phyloP scores from a whole-genome alignment of 2,113 vertebrate genomes.

The Marmota flaviventris region DNA sequence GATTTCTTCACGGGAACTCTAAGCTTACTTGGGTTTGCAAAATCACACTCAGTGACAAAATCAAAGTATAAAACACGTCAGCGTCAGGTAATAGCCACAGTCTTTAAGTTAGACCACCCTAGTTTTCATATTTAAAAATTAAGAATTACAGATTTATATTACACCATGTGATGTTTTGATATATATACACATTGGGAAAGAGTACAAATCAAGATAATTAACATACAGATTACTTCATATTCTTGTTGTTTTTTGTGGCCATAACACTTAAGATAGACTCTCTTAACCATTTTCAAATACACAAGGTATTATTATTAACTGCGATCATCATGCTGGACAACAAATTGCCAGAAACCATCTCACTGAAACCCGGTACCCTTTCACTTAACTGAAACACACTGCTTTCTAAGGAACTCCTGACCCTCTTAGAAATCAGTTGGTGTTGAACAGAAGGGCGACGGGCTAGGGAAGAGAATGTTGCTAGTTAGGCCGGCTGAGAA shows the following conservation, averaged over 20 bases:
- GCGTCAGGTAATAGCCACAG: fast-evolving
- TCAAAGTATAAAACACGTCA: neutral
- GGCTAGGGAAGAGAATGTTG: neutral
- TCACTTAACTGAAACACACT: neutral
- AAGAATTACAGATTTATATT: neutral
- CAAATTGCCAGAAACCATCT: no score
- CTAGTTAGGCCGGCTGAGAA: neutral
- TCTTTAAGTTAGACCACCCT: neutral
- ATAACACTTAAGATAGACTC: neutral
- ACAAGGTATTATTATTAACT: neutral
- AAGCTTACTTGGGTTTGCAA: neutral
- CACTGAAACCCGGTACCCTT: neutral
- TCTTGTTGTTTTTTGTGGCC: neutral
- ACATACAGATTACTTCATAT: neutral
- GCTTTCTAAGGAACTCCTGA: neutral
- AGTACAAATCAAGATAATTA: neutral
- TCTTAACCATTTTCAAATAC: neutral
- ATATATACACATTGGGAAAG: neutral
- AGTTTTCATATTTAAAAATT: neutral
- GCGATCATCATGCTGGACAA: neutral
- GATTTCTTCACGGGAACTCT: neutral
- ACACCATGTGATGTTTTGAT: neutral
- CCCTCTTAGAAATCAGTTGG: neutral
- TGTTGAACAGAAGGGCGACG: neutral
- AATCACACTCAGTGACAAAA: neutral